Percentiles rank a stretch among this genome's conserved stretches.
These are phyloP conservation scores for Drosophila simulans DNA, from an alignment of 1,140 invertebrate genomes.

Conservation along the genomic window DNA sequence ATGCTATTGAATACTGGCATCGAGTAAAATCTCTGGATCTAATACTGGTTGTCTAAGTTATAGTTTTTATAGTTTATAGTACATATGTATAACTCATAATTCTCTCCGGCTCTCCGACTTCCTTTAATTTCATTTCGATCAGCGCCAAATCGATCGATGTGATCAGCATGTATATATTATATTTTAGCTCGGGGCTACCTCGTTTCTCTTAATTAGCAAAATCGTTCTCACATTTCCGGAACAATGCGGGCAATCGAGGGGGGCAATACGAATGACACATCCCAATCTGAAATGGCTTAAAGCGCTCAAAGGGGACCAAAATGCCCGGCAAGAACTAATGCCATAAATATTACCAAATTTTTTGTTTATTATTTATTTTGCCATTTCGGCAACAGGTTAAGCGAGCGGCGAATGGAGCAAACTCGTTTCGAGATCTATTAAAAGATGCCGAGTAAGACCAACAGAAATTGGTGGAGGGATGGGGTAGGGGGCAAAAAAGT, in stretches of 20 bases:
- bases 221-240: slow-evolving; percentile 47
- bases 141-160: slow-evolving; percentile 15
- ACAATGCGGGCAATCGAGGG: background rate
- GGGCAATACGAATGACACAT: slow-evolving; percentile 8
- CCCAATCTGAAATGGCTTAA: slow-evolving; percentile 16
- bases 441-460: slow-evolving; percentile 37
- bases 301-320: background rate
- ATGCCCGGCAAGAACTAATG: slow-evolving; percentile 33
- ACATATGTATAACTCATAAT: no score
- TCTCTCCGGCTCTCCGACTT: slow-evolving; percentile 1
- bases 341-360: slow-evolving; percentile 44
- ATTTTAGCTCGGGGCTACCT: slow-evolving; percentile 8
- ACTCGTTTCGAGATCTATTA: slow-evolving; percentile 47
- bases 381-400: slow-evolving; percentile 64
- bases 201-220: slow-evolving; percentile 56
- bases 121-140: slow-evolving; percentile 21
- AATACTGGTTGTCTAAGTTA: no score
- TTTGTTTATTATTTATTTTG: slow-evolving; percentile 33
- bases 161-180: slow-evolving; percentile 11
- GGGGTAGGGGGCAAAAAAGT: slow-evolving; percentile 2
- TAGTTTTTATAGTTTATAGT: no score
- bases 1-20: no score
- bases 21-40: no score
- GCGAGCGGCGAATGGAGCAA: slow-evolving; percentile 21
- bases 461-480: slow-evolving; percentile 8